Evolutionary conservation across 1,140 invertebrate species (phyloP), one percentile per base, ranked within the genome.

Genomic region (Trichoplusia ni): DNA sequence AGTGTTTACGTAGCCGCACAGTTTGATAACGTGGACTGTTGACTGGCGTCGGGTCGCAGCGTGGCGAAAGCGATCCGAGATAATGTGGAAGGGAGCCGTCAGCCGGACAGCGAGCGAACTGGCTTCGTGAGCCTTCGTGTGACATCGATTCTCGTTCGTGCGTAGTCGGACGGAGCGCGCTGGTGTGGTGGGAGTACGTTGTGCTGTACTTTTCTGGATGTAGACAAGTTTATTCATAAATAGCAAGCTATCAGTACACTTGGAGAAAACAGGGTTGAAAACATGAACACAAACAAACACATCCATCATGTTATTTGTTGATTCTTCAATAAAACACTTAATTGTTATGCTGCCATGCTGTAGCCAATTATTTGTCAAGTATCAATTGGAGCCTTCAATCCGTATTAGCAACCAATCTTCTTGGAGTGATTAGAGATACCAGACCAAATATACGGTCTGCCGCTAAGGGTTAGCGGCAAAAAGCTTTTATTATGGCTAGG

Each of bases 91-190:
- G 61, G 70, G 79, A 72, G 37, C 64, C 64, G 61, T 60, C 49
- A 63, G 60, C 66, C 51, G 63, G 64, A 71, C 40, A 40, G 33
- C 59, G 21, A 42, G 23, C 67, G 46, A 54, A 73, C 72, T 61
- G 63, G 63, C 77, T 77, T 84, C 80, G 82, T 59, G 31, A 59
- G 63, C 61, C 77, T 77, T 84, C 80, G 82, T 59, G 31, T 75
- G 75, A 81, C 82, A 89, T 88, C 84, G 86, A 86, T 86, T 85
- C 64, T 66, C 16, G 76, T 61, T 89, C 86, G 85, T 75, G 25
- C 38, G 58, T 19, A 47, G 72, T 80, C 82, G 83, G 70, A 21
- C 11, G 35, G 16, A 16, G 23, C 60, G 31, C 23, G 58, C 14
- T 54, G n/a, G 67, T 31, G 46, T 67, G 42, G 71, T 58, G 63